These are phyloP conservation scores for Caenorhabditis panamensis DNA, from an alignment of 2,888 invertebrate species.

Conservation along the genomic window DNA sequence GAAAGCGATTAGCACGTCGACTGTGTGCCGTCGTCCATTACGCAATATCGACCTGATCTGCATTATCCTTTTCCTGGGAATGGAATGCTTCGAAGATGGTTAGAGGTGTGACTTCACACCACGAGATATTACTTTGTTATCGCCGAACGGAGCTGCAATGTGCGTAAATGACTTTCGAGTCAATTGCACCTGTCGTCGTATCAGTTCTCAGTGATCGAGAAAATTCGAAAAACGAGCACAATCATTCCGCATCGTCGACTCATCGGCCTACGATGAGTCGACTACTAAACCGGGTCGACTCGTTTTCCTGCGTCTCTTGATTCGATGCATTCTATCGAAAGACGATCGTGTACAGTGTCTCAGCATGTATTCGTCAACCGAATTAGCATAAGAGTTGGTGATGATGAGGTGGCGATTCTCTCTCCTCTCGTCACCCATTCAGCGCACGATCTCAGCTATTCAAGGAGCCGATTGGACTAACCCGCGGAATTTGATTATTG, in stretches of 20 bases:
- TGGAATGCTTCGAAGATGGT: not conserved
- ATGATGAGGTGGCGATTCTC: constrained; percentile 41
- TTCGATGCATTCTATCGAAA: not conserved
- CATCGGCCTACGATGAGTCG: not conserved
- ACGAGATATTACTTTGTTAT: not conserved
- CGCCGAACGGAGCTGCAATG: not conserved
- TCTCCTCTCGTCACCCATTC: constrained; percentile 13
- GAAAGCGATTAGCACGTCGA: not conserved
- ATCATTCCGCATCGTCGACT: constrained; percentile 37
- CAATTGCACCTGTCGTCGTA: not conserved
- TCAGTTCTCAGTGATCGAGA: too few species aligned
- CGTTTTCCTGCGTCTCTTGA: constrained; percentile 1
- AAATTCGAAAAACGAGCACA: constrained; percentile 40
- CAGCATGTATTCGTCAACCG: constrained; percentile 41
- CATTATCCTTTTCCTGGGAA: not conserved
- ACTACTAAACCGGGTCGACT: constrained; percentile 1
- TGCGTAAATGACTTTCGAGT: not conserved
- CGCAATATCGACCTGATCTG: not conserved
- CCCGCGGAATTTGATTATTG: not conserved
- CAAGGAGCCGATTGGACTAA: not conserved
- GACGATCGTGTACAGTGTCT: constrained; percentile 3
- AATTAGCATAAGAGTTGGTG: constrained; percentile 51
- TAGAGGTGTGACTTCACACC: too few species aligned
- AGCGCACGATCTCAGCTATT: constrained; percentile 2
- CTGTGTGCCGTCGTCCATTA: not conserved